Conservation (phyloP, 1,140 invertebrate species). For the Micrasema longulum region DNA sequence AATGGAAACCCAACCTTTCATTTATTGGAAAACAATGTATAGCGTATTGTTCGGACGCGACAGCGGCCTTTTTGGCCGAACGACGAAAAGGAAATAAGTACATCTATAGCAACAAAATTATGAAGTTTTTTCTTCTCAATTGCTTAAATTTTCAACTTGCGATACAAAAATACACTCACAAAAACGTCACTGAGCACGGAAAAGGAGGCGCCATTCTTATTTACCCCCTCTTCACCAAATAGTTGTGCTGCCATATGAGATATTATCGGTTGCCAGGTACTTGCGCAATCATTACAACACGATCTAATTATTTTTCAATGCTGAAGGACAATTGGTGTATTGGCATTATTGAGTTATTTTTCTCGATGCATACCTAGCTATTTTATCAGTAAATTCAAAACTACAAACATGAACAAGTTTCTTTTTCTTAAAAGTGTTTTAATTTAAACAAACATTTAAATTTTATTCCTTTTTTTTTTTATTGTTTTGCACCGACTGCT, state of each 20-base stretch:
- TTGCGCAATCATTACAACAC: no score
- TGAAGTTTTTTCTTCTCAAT: constrained; percentile 14
- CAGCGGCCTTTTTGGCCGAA: constrained; percentile 13
- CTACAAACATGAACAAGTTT: no score
- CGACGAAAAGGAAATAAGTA: constrained; percentile 19
- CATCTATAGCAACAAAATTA: constrained; percentile 24
- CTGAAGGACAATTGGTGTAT: no score
- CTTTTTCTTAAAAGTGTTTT: no score
- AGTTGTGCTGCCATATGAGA: constrained; percentile 22
- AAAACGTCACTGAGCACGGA: constrained; percentile 46
- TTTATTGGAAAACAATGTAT: constrained; percentile 44
- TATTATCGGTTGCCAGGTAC: no score
- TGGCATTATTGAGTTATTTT: no score
- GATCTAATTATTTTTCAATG: no score
- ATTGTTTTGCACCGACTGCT: no score
- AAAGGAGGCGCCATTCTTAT: constrained; percentile 46
- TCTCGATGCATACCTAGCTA: no score
- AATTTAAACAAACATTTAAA: no score
- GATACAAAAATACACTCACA: constrained; percentile 47
- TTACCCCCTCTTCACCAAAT: constrained; percentile 33
- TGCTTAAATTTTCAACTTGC: constrained; percentile 32
- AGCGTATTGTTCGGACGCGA: constrained; percentile 10
- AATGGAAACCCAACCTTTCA: constrained; percentile 47
- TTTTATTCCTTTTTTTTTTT: no score
- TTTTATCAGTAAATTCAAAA: no score